A percentile compares a stretch with the other conserved stretches of the same genome.
Evolutionary conservation across 2,113 vertebrate genomes (phyloP).

Genomic region (Isurus oxyrinchus): DNA sequence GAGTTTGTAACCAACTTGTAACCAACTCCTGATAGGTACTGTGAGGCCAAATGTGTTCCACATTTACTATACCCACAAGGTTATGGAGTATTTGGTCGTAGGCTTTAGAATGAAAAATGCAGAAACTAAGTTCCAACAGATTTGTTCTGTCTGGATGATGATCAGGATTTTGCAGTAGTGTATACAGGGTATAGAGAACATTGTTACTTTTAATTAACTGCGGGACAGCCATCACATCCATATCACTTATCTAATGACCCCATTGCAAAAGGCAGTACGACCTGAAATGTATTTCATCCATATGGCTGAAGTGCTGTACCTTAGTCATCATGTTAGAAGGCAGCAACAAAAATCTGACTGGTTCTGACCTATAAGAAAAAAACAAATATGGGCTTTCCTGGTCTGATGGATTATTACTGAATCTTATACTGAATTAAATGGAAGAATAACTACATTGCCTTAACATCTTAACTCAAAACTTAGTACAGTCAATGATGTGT

Average conservation of each 20-base stretch:
- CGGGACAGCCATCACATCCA: not conserved
- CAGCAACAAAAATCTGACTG: conserved; percentile 19
- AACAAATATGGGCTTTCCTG: not conserved
- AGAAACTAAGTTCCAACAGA: not conserved
- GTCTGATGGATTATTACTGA: not conserved
- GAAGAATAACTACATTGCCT: not conserved
- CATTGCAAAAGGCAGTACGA: not conserved
- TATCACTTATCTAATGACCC: not conserved
- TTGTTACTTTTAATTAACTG: not conserved
- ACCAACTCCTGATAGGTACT: too few relatives aligned
- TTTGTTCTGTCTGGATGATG: not conserved
- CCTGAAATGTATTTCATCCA: not conserved
- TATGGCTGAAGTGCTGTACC: not conserved
- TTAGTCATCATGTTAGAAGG: conserved; percentile 17
- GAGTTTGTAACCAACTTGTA: too few relatives aligned
- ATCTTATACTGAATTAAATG: not conserved
- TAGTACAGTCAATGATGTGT: not conserved
- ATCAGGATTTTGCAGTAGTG: not conserved
- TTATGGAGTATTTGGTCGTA: not conserved
- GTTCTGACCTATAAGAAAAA: conserved; percentile 4
- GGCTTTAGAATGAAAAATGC: not conserved
- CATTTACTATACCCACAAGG: not conserved
- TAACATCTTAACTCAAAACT: not conserved
- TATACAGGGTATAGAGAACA: not conserved
- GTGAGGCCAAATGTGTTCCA: not conserved